phyloP scores from a whole-genome alignment of 2,888 invertebrate genomes.

The Acleris laterana region DNA sequence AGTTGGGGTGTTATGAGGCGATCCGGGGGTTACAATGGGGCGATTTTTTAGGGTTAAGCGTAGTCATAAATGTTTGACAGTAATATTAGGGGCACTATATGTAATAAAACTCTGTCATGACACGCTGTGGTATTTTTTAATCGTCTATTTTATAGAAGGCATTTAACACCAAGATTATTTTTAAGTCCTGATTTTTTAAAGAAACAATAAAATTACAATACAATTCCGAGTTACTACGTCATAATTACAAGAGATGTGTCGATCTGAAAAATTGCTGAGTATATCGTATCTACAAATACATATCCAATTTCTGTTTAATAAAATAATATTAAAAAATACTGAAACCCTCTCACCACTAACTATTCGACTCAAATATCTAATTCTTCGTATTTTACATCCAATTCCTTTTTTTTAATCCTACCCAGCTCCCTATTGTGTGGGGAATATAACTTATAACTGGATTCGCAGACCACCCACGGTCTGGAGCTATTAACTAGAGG shows the following conservation, averaged over 20 bases:
- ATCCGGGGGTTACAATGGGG: conserved; percentile 32
- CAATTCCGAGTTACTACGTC: no score
- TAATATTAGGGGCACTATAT: conserved; percentile 24
- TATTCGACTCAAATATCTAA: conserved; percentile 19
- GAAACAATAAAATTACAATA: no score
- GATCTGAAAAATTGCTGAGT: no score
- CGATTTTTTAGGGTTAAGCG: conserved; percentile 35
- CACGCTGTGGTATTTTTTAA: conserved; percentile 25
- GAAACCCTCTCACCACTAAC: not conserved
- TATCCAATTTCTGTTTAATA: no score
- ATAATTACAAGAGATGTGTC: no score
- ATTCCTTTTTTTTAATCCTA: conserved; percentile 24
- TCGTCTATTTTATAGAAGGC: conserved; percentile 1
- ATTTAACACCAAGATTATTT: no score
- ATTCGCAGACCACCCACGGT: conserved; percentile 42
- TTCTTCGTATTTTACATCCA: conserved; percentile 21
- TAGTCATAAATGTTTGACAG: conserved; percentile 37
- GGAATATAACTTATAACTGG: conserved; percentile 38
- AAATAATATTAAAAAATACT: no score
- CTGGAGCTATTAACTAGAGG: conserved; percentile 28
- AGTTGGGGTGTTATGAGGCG: conserved; percentile 65
- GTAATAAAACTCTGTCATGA: conserved; percentile 30
- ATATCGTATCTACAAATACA: no score
- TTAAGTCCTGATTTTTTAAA: no score
- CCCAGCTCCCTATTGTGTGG: conserved; percentile 29